Evolutionary conservation across 2,888 invertebrate species (phyloP), one percentile per base, ranked within the genome.

Genomic region (Chymomyza amoena): DNA sequence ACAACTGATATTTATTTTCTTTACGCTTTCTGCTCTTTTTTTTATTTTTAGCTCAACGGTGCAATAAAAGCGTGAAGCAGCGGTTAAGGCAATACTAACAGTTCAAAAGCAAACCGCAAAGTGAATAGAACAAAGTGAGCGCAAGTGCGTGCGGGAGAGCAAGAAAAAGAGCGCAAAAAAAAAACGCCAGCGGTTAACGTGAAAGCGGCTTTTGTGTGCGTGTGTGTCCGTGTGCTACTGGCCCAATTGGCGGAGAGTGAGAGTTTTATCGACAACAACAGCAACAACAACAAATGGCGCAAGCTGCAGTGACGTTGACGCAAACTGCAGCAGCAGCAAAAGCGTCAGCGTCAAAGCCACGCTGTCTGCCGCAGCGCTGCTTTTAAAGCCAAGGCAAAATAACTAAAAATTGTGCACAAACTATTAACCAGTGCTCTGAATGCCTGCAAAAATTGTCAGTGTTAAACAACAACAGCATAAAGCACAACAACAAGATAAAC

Each of bases 381-480:
- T 28, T 50, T 18, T 61, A 18, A 16, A 54, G 18, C 61, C 18
- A 32, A 25, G 4, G 32, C 15, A 32, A 65, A 65, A 45, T 70
- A 69, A 68, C 70, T 72, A 75, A 75, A 68, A 65, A 69, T 59
- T 64, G 67, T 67, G 77, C 69, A 63, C 64, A 66, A 79, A 69
- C 68, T 72, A 77, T 76, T 70, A 75, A 84, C 68, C 68, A 74
- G 57, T 69, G 79, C 82, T 32, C 32, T 84, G 76, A 80, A 84
- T 84, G 82, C 80, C 81, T 75, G 76, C 80, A 79, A 74, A 68
- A 80, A 81, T 73, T 73, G 83, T 80, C 71, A 75, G 71, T 78
- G 78, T 77, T 65, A 71, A 79, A 65, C 74, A 74, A 69, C 78
- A 71, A 50, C 72, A 72, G 50, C 66, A 71, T 65, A 69, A 69